Evolutionary conservation across 2,113 vertebrate genomes (phyloP), one percentile per base, ranked within the genome.

Genomic region (Heptranchias perlo): DNA sequence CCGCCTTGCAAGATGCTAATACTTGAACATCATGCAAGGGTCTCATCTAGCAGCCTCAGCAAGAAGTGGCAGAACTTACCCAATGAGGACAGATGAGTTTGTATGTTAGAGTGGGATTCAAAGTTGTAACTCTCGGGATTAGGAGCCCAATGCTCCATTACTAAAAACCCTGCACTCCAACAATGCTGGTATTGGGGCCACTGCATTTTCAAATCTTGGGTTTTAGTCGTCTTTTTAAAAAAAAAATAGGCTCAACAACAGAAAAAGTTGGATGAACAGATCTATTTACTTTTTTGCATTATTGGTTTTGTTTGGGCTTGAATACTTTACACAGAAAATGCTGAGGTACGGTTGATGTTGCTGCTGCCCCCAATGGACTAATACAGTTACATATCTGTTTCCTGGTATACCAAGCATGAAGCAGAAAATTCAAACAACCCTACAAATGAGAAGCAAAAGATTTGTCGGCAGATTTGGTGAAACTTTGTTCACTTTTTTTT

Each of bases 151-250:
- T 61, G 89, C 54, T n/a, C 89, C 58, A 62, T 14, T 18, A 91
- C 31, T 82, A 82, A 47, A 82, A 82, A 44, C 14, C 78, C 78
- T 82, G 78, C 39, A 82, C 78, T 92, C 87, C 31, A 54, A 16
- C 13, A 92, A 61, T 64, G n/a, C 14, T 47, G 21, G 58, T 6
- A 62, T 61, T 62, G 58, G 61, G 58, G 64, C 61, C 39, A 64
- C n/a, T 93, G 14, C n/a, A 39, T 62, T 64, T 93, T 93, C 58
- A 62, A 62, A 93, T 39, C 4, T 18, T 54, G 86, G 35, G 54
- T 62, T 93, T 93, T 93, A 93, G 89, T 93, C 21, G 35, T 18
- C 39, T 89, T n/a, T n/a, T n/a, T n/a, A n/a, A n/a, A 73, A 92
- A 18, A 62, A 64, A 39, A 49, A 23, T 39, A 93, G 58, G 54